phyloP scores from a whole-genome alignment of 2,888 invertebrate species.

The Ectemnius cavifrons region DNA sequence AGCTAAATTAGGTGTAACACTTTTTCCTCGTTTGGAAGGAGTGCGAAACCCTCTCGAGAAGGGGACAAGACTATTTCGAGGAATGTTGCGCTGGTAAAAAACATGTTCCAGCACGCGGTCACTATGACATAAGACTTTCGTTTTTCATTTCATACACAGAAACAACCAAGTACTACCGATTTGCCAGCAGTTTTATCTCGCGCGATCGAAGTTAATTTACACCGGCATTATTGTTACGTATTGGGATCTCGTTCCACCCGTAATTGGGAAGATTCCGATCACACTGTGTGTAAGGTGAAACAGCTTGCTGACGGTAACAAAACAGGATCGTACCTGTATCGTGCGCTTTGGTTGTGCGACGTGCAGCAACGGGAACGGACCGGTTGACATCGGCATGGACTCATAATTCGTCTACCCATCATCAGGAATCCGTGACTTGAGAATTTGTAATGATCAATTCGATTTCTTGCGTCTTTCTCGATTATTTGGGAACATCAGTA shows the following conservation, averaged over 20 bases:
- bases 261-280: too few relatives aligned
- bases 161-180: constrained; percentile 20
- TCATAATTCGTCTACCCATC: neutral
- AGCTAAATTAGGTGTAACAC: too few relatives aligned
- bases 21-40: too few relatives aligned
- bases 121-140: constrained; percentile 32
- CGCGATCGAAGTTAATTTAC: neutral
- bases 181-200: neutral
- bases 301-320: neutral
- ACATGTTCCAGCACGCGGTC: constrained; percentile 5
- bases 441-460: too few relatives aligned
- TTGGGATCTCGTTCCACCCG: too few relatives aligned
- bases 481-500: too few relatives aligned
- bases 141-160: constrained; percentile 28
- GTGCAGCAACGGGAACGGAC: constrained; percentile 56
- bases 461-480: too few relatives aligned
- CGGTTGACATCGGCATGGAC: neutral
- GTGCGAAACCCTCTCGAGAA: too few relatives aligned
- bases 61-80: neutral
- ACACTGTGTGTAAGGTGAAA: too few relatives aligned
- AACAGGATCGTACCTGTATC: constrained; percentile 55
- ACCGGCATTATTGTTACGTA: neutral
- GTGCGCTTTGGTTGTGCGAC: constrained; percentile 56
- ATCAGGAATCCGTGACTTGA: neutral
- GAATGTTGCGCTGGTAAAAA: constrained; percentile 1